These are phyloP conservation scores for Ryuthela nishihirai DNA, from an alignment of 2,888 invertebrate species.

Conservation along the genomic window DNA sequence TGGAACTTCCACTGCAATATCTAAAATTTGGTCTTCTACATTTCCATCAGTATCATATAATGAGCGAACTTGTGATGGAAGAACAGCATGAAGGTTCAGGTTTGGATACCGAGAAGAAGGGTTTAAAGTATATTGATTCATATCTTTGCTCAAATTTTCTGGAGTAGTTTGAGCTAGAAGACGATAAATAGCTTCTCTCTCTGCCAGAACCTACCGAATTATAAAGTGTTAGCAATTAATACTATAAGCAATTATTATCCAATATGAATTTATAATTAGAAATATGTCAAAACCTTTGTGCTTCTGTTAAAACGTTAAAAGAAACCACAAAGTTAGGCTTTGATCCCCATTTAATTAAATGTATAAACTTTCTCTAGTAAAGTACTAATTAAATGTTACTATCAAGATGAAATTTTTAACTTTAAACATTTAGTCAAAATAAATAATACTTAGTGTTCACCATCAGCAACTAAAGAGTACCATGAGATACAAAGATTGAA, in stretches of 20 bases:
- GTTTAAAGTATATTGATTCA: constrained; percentile 60
- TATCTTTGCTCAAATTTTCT: constrained; percentile 88
- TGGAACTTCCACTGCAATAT: constrained; percentile 57
- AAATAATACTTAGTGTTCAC: too few species aligned
- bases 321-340: too few species aligned
- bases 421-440: too few species aligned
- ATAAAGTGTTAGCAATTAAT: background rate
- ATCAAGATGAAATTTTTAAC: too few species aligned
- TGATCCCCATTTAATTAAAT: too few species aligned
- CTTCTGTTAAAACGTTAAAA: background rate
- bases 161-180: constrained; percentile 91
- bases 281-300: too few species aligned
- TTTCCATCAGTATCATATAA: constrained; percentile 66
- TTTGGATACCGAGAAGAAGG: constrained; percentile 46
- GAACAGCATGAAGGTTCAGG: constrained; percentile 69
- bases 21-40: constrained; percentile 42
- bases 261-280: constrained; percentile 13
- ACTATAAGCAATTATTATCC: too few species aligned
- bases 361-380: too few species aligned
- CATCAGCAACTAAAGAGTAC: too few species aligned
- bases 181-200: constrained; percentile 90
- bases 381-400: too few species aligned
- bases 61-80: constrained; percentile 52
- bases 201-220: constrained; percentile 82
- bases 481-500: too few species aligned